phyloP scores from a whole-genome alignment of 2,888 invertebrate species.

The Drosophila emarginata region DNA sequence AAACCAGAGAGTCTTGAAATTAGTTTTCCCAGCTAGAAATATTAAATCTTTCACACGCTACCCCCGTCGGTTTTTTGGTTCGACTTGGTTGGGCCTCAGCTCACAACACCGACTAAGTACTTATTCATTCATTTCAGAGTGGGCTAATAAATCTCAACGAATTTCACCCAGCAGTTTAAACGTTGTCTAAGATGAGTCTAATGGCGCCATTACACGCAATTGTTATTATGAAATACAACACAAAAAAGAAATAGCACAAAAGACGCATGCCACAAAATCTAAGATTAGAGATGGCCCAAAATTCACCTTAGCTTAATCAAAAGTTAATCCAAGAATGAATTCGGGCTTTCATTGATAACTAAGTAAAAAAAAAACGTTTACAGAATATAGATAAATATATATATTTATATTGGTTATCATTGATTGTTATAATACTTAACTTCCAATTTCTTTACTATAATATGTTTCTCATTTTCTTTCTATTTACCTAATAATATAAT shows the following conservation, averaged over 20 bases:
- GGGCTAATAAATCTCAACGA: constrained; percentile 18
- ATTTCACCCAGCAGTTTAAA: constrained; percentile 19
- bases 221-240: constrained; percentile 40
- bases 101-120: constrained; percentile 14
- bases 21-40: constrained; percentile 14
- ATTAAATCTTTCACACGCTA: constrained; percentile 23
- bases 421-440: too few relatives aligned
- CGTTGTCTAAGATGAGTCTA: constrained; percentile 41
- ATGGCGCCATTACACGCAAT: constrained; percentile 47
- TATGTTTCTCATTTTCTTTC: too few relatives aligned
- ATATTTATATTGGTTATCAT: too few relatives aligned
- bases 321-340: neutral
- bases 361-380: neutral
- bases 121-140: constrained; percentile 16
- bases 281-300: constrained; percentile 3
- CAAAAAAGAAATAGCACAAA: constrained; percentile 17
- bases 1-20: constrained; percentile 7
- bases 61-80: neutral
- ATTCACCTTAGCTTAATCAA: neutral
- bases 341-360: neutral
- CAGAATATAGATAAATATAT: neutral
- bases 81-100: constrained; percentile 2
- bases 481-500: too few relatives aligned
- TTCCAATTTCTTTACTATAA: too few relatives aligned
- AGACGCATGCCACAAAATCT: neutral